Conservation (phyloP, 2,113 vertebrate genomes). For the Trachemys scripta region DNA sequence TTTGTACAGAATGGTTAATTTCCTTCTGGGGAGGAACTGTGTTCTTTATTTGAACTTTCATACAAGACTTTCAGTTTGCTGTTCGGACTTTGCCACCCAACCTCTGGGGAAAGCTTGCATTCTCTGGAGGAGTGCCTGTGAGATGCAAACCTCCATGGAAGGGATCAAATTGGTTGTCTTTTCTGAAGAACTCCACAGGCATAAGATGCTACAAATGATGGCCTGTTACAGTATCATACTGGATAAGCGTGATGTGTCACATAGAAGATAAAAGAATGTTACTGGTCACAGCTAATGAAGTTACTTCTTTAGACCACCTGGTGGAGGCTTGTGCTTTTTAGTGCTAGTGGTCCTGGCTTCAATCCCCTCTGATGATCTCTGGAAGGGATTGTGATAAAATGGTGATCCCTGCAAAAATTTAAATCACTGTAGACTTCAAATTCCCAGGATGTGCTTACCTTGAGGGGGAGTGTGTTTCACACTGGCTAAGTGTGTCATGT, state of each 20-base stretch:
- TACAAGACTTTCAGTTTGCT: not conserved
- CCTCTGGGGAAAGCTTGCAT: not conserved
- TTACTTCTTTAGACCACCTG: not conserved
- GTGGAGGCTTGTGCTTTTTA: too few relatives aligned
- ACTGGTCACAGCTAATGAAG: not conserved
- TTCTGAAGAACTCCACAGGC: not conserved
- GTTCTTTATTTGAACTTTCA: not conserved
- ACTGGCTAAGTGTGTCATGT: not conserved
- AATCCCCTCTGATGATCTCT: not conserved
- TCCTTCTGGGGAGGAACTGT: not conserved
- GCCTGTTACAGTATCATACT: not conserved
- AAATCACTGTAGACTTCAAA: not conserved
- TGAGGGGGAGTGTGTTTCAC: too few relatives aligned
- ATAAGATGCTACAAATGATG: not conserved
- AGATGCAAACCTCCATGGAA: not conserved
- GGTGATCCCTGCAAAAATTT: too few relatives aligned
- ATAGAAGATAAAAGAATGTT: not conserved
- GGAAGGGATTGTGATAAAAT: not conserved
- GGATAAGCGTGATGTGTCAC: not conserved
- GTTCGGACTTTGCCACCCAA: slow-evolving; percentile 7
- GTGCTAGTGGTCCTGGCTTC: not conserved
- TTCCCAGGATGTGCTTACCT: not conserved
- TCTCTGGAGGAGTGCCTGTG: not conserved
- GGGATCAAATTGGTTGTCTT: not conserved
- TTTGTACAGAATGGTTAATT: too few relatives aligned